Percentiles rank a stretch among this genome's conserved stretches.
Conservation (phyloP, 2,797 vertebrate genomes). For the Kryptopterus vitreolus region DNA sequence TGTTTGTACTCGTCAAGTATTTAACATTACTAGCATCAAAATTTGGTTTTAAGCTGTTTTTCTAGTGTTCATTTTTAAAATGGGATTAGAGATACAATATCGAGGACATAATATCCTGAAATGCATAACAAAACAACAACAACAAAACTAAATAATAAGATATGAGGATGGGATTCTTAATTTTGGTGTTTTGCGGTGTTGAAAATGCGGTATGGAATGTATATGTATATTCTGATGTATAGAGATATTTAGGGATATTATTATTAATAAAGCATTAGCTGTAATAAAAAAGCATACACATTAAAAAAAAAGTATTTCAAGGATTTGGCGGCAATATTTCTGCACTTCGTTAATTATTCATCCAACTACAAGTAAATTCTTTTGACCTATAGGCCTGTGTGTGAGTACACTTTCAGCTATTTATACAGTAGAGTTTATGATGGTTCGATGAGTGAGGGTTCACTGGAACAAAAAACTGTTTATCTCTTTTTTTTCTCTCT, state of each 20-base stretch:
- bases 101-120: not conserved
- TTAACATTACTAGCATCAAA: not conserved
- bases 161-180: not conserved
- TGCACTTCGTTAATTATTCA: constrained; percentile 35
- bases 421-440: constrained; percentile 34
- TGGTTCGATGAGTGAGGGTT: constrained; percentile 26
- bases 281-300: constrained; percentile 17
- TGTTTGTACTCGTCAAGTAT: not conserved
- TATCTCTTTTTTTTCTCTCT: constrained; percentile 42
- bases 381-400: constrained; percentile 14
- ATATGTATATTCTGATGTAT: no score
- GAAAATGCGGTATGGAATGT: no score
- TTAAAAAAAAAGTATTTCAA: constrained; percentile 25
- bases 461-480: constrained; percentile 43
- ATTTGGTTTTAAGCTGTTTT: not conserved
- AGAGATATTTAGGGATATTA: not conserved
- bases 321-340: constrained; percentile 34
- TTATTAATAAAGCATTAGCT: not conserved
- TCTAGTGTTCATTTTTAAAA: not conserved
- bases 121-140: not conserved
- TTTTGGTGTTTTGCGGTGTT: no score
- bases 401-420: not conserved
- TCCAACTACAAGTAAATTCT: constrained; percentile 3
- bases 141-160: not conserved
- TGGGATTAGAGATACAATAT: not conserved